A percentile compares a stretch with the other conserved stretches of the same genome.
Conservation (phyloP, 2,113 vertebrate genomes). For the Platysteira castanea region DNA sequence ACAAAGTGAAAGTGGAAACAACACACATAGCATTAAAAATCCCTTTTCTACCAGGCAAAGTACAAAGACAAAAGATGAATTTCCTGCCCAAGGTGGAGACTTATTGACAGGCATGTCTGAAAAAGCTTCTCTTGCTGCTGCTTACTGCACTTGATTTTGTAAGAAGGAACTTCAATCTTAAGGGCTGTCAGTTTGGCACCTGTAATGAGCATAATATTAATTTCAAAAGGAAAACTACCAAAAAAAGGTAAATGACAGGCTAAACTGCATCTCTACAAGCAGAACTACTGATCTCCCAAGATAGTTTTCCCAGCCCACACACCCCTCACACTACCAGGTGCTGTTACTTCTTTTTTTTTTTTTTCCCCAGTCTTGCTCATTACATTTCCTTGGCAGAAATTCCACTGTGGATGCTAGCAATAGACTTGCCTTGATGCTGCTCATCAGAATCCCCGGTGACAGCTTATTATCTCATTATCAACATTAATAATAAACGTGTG, state of each 20-base stretch:
- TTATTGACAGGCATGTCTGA: not conserved
- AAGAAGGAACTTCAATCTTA: not conserved
- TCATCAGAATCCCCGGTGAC: slow-evolving; percentile 7
- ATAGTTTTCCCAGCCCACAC: slow-evolving; percentile 33
- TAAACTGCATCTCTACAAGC: slow-evolving; percentile 19
- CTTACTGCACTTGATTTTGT: not conserved
- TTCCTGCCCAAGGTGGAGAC: not conserved
- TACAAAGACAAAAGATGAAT: not conserved
- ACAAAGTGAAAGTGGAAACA: not conserved
- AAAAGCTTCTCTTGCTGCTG: not conserved
- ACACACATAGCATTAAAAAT: not conserved
- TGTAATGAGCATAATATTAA: not conserved
- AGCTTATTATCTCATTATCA: slow-evolving; percentile 59
- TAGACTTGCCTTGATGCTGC: slow-evolving; percentile 16
- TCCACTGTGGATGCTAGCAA: slow-evolving; percentile 27
- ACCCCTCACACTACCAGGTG: not conserved
- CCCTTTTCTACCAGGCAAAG: not conserved
- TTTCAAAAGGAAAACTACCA: slow-evolving; percentile 25
- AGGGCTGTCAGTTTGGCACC: slow-evolving; percentile 23
- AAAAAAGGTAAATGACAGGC: slow-evolving; percentile 23
- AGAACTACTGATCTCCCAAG: slow-evolving; percentile 42
- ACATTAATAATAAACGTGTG: slow-evolving; percentile 26
- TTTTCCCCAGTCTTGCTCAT: not conserved
- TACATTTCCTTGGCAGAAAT: slow-evolving; percentile 27
- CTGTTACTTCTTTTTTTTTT: not conserved